Percentiles rank a stretch among this genome's conserved stretches.
Evolutionary conservation across 1,140 invertebrate species (phyloP).

Genomic region (Camponotus pennsylvanicus): DNA sequence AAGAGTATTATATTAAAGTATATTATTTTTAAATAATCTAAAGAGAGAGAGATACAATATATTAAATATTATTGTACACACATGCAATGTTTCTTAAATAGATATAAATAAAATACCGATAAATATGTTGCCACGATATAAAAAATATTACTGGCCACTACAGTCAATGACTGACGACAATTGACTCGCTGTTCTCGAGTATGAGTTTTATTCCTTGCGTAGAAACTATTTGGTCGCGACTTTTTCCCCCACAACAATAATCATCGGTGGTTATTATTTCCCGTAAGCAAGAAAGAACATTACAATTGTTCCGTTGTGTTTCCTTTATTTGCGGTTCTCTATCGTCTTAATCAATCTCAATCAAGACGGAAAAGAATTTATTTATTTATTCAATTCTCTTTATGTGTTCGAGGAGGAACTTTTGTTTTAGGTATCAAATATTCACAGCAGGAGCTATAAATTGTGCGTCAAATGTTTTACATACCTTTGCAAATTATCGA

Average conservation of each 20-base stretch:
- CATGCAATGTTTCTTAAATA: background rate
- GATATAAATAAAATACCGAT: background rate
- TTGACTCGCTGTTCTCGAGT: background rate
- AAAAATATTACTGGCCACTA: no score
- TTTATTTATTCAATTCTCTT: background rate
- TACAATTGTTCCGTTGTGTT: background rate
- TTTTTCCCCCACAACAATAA: constrained; percentile 59
- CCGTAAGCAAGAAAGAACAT: constrained; percentile 51
- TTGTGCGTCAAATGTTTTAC: no score
- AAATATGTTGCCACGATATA: background rate
- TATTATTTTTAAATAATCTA: no score
- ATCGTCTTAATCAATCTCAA: background rate
- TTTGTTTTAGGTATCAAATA: no score
- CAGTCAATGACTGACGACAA: background rate
- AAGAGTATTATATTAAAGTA: no score
- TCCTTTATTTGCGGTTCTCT: background rate
- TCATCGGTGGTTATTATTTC: constrained; percentile 63
- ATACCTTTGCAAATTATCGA: background rate
- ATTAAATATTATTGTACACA: background rate
- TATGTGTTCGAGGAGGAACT: background rate
- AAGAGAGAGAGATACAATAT: no score
- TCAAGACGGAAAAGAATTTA: background rate
- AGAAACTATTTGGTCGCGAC: constrained; percentile 64
- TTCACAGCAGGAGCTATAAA: background rate
- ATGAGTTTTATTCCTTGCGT: constrained; percentile 58